These are phyloP conservation scores for Mixornis gularis DNA, from an alignment of 2,113 vertebrate genomes.

Conservation along the genomic window DNA sequence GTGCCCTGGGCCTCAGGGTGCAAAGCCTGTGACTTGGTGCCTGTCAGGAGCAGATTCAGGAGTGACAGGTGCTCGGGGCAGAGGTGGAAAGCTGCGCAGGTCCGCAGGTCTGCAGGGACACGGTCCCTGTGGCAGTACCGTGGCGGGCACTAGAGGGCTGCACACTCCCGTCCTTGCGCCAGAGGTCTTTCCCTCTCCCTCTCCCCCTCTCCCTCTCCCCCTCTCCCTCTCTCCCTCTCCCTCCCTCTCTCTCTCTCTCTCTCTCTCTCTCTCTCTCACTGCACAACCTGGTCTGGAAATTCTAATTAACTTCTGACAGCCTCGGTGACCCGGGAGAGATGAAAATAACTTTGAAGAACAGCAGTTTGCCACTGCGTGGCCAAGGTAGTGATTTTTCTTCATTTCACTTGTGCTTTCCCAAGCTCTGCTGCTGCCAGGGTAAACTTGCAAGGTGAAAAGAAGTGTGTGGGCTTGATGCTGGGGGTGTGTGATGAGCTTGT, in stretches of 20 bases:
- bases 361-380: neutral
- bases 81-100: neutral
- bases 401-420: neutral
- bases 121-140: rapidly evolving
- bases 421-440: neutral
- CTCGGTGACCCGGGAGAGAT: neutral
- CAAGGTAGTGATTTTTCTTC: neutral
- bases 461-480: neutral
- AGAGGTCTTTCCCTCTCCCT: neutral
- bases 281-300: neutral
- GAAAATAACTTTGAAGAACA: neutral
- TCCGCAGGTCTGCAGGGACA: neutral
- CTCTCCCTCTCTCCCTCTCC: too few relatives aligned
- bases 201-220: too few relatives aligned
- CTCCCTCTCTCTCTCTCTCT: too few relatives aligned
- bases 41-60: rapidly evolving
- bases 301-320: neutral
- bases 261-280: too few relatives aligned
- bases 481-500: neutral
- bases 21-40: neutral
- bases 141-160: constrained; percentile 30
- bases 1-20: neutral
- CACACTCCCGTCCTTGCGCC: neutral
- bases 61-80: rapidly evolving
- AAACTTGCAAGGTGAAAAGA: neutral